Base-by-base conservation (phyloP, 2,113 vertebrate species). In the Pipa parva region DNA sequence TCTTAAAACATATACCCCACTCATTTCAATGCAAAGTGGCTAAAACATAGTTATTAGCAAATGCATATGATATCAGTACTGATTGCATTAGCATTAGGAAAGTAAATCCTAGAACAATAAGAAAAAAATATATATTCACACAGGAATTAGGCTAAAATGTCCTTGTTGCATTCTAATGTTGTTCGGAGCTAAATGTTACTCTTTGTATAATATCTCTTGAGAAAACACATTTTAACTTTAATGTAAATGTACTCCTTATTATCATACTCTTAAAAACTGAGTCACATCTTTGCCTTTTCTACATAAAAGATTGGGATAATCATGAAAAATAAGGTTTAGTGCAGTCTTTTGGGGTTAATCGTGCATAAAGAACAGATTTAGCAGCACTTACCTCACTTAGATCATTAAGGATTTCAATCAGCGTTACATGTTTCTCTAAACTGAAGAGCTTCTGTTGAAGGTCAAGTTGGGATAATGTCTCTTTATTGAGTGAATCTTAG, bases 391-490 rank as follows among this genome's bases (percentile, higher is more conserved):
- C 56, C 65, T 60, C 65, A 60, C 57, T 69, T 69, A 60, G 65
- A 69, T 69, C 65, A 69, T 69, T 60, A 69, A 67, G 57, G 57
- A 52, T 60, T 69, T 60, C 65, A 69, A 69, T 69, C 65, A 60
- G 65, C 31, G 31, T 49, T 29, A 69, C 45, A 52, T 52, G 65
- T 45, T 60, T 60, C 29, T 52, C 56, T 36, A 69, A 69, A 69
- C 46, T 60, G 29, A 51, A 52, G 65, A 42, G 24, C 24, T 39
- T 25, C 31, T 51, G 29, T 36, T 68, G 29, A 69, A 69, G 65
- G 65, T 69, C 65, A 69, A 69, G 65, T 60, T 69, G 25, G 65
- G 60, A 60, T 69, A 69, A 69, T 69, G 56, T 69, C 57, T 52
- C 46, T 52, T 52, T 69, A 60, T 60, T 59, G 65, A 69, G 60